These are phyloP conservation scores for Telmatherina bonti DNA, from an alignment of 2,797 vertebrate species.

Conservation along the genomic window DNA sequence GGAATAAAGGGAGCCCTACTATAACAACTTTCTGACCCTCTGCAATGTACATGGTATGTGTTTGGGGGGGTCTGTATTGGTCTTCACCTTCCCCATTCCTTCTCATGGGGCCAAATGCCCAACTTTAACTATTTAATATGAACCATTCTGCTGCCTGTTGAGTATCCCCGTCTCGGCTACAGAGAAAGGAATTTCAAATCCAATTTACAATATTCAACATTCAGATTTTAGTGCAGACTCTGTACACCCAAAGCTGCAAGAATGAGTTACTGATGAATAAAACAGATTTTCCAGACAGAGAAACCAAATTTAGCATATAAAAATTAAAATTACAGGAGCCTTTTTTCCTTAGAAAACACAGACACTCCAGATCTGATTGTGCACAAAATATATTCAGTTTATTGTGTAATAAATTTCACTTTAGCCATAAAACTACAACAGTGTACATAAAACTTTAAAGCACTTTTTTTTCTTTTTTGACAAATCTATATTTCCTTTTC, in stretches of 20 bases:
- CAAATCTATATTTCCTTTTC: constrained; percentile 16
- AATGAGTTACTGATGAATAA: not conserved
- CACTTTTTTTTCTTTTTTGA: not conserved
- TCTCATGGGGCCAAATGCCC: not conserved
- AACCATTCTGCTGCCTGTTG: constrained; percentile 42
- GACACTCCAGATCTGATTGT: not conserved
- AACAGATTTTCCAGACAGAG: not conserved
- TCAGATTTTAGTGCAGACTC: not conserved
- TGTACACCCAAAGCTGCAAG: not conserved
- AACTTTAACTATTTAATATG: constrained; percentile 49
- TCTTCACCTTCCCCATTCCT: constrained; percentile 15
- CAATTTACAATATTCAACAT: constrained; percentile 42
- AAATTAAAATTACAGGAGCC: not conserved
- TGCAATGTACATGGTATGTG: constrained; percentile 11
- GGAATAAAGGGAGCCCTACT: constrained; percentile 57
- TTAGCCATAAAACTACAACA: constrained; percentile 11
- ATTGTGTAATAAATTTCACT: constrained; percentile 25
- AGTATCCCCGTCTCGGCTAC: constrained; percentile 30
- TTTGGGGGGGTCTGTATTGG: constrained; percentile 17
- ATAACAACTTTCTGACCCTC: constrained; percentile 43
- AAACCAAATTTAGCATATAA: not conserved
- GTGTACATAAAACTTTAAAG: constrained; percentile 33
- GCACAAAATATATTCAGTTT: constrained; percentile 23
- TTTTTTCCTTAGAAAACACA: not conserved
- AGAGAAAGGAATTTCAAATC: constrained; percentile 48